Base-by-base conservation (phyloP, 2,888 invertebrate species). In the Brenthis ino region DNA sequence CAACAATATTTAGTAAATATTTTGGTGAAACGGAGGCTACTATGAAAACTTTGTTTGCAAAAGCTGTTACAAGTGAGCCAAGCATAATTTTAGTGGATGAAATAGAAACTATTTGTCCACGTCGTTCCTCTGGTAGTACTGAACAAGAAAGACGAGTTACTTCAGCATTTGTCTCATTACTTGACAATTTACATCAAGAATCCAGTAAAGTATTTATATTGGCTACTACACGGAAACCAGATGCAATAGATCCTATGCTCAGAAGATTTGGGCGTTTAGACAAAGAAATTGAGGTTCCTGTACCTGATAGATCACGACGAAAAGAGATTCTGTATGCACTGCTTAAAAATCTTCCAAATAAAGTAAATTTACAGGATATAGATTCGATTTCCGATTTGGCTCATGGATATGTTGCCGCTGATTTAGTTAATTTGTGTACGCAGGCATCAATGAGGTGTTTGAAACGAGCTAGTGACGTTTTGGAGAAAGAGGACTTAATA, bases 391-490 rank as follows among this genome's bases (percentile, higher is more conserved):
- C 97, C 0, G 94, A 94, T 71, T 88, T 94, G 57, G 96, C 97
- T 6, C 98, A 98, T 85, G 98, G 98, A 0, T 98, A 96, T 92
- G 98, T 98, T 1, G 98, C 97, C 6, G 97, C 97, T 0, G 98
- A 99, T 93, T 89, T 99, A 63, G 94, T 95, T 0, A 95, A 96
- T 70, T 89, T 98, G 1, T 96, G 96, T 75, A 95, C 96, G 11
- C 95, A 96, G 82, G 97, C 97, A 4, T 93, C 94, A 13, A 88
- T 96, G 79, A 93, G 93, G 77, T 95, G 95, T 37, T 86, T 95
- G 8, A 94, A 94, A 80, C 77, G 87, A 14, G 83, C 84, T 6
- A 80, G 86, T 73, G 82, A 85, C 11, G 69, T 79, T n/a, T 82
- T 91, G 60, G 82, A 84, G 55, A 82, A 85, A n/a, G 87, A 92